Base-by-base conservation (phyloP, 2,888 invertebrate species). In the Diplolepis rosae region DNA sequence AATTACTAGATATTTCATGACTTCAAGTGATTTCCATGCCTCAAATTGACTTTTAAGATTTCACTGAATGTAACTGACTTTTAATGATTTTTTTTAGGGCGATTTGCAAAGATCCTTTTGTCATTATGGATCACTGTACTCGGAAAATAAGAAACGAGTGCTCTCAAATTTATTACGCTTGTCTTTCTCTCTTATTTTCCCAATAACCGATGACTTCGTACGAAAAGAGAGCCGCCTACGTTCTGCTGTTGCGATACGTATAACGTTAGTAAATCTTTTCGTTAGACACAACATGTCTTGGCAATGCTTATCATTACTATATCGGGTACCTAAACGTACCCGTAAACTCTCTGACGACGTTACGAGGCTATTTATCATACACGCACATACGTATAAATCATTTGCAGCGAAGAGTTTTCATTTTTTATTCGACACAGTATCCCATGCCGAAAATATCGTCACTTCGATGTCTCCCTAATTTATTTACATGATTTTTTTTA, bases 241-340 rank as follows among this genome's bases (percentile, higher is more conserved):
- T 54, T 50, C 65, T 39, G 65, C 69, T 48, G 61, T 50, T 48
- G 68, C 50, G 45, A 69, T 69, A 69, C 56, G 61, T 54, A 48
- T 48, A 69, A 69, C 68, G 42, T 54, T 28, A 61, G 61, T 69
- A 69, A 69, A 69, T 69, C 65, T 51, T 68, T 73, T 68, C 56
- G 54, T 68, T 69, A 68, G 48, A 67, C 65, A 73, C 68, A 72
- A 75, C 71, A 71, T 75, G 71, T 68, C 69, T 52, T 52, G 51
- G 51, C 51, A 69, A 69, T 69, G 52, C 42, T 35, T 66, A 69
- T 66, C 51, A 27, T 69, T 72, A 52, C 51, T 52, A 52, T 52
- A 52, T 52, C 51, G 51, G 51, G 28, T 52, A 52, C 28, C 28
- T 52, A n/a, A 52, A 52, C 28, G 24, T 52, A 52, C 45, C 45